Base-by-base conservation (phyloP, 2,113 vertebrate species). In the Lathamus discolor region DNA sequence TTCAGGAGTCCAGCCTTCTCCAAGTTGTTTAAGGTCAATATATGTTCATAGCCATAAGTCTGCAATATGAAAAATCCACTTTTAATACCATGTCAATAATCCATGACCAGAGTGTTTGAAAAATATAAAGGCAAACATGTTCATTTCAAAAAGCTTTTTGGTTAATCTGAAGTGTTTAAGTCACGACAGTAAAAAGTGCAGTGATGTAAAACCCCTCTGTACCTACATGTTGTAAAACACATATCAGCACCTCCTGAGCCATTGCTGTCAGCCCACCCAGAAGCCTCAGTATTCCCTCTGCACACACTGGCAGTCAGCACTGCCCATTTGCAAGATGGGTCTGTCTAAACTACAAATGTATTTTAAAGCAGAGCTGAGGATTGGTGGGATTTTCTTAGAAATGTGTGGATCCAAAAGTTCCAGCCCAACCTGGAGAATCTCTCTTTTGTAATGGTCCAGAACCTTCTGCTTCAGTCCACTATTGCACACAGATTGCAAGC, bases 381-480 rank as follows among this genome's bases (percentile, higher is more conserved):
- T 48, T 46, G 2, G 54, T n/a, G 25, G 41, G 29, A 37, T 83
- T 82, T 81, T 59, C 59, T 88, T 64, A 70, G 19, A 59, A 66
- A 93, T 63, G 31, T 46, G 27, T 11, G n/a, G n/a, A 11, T 52
- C 4, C 35, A 64, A 51, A 81, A 64, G 49, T 43, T 28, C 64
- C 3, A 92, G 33, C 48, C 94, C 79, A 86, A 99, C 99, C 99
- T 99, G 99, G 55, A 99, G 97, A 95, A 99, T 99, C 94, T 99
- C 99, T 91, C 98, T 98, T 96, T 98, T 99, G 95, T 99, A 99
- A 95, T 99, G 98, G 96, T 99, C 99, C 77, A 99, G 92, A 59
- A 99, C 98, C 76, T 99, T 99, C 96, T 99, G 99, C 84, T 99
- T 99, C 83, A 99, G 98, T 16, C 99, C 99, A 17, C 98, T 99